phyloP scores from a whole-genome alignment of 2,888 invertebrate species.

The Yponomeuta cagnagella region DNA sequence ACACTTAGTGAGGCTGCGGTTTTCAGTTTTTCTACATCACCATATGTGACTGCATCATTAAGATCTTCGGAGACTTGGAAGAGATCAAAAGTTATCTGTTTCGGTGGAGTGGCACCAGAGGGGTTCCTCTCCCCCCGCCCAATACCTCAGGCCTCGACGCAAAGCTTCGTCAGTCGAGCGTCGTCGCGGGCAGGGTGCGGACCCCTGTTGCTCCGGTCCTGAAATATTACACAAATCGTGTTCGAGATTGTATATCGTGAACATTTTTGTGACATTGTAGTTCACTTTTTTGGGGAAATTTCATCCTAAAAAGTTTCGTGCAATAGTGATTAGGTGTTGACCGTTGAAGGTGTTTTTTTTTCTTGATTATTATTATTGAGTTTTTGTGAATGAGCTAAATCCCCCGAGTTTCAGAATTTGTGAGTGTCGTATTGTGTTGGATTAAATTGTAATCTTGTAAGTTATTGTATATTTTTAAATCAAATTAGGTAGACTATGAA shows the following conservation, averaged over 20 bases:
- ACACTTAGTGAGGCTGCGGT: slow-evolving; percentile 52
- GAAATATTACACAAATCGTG: background rate
- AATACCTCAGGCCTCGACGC: slow-evolving; percentile 21
- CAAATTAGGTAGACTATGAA: too few relatives aligned
- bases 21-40: slow-evolving; percentile 66
- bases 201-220: background rate
- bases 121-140: slow-evolving; percentile 36
- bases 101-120: slow-evolving; percentile 44
- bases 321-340: background rate
- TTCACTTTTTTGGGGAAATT: background rate
- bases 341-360: background rate
- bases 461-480: background rate
- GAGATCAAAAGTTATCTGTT: slow-evolving; percentile 74
- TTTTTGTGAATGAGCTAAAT: slow-evolving; percentile 1
- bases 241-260: slow-evolving; percentile 6
- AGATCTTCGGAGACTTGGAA: slow-evolving; percentile 69
- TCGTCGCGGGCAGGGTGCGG: slow-evolving; percentile 10
- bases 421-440: background rate
- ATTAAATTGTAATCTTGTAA: slow-evolving; percentile 3
- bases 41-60: slow-evolving; percentile 72
- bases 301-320: background rate
- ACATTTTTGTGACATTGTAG: background rate
- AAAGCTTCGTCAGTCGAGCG: slow-evolving; percentile 11
- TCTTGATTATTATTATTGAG: background rate
- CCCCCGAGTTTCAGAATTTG: background rate